phyloP scores from a whole-genome alignment of 2,113 vertebrate species.

The Odobenus rosmarus region DNA sequence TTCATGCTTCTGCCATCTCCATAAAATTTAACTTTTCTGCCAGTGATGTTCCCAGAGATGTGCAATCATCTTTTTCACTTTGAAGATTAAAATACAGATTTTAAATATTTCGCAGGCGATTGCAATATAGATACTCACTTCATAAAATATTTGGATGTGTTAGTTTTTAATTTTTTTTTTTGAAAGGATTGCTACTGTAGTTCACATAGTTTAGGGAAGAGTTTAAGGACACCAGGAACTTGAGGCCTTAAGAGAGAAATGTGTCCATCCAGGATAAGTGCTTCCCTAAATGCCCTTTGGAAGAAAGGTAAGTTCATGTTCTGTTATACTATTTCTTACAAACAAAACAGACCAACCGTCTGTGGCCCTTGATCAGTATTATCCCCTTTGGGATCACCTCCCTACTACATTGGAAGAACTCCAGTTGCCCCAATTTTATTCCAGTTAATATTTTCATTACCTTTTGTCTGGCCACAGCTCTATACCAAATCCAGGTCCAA shows the following conservation, averaged over 20 bases:
- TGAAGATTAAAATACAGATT: not conserved
- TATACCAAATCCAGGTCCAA: not conserved
- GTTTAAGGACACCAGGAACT: not conserved
- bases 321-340: not conserved
- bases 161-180: not conserved
- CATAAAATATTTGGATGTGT: not conserved
- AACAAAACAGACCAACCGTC: not conserved
- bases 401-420: too few species aligned
- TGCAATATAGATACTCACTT: not conserved
- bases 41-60: not conserved
- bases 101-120: not conserved
- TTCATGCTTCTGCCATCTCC: not conserved
- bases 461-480: not conserved
- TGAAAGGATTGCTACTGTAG: not conserved
- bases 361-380: accelerated
- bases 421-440: too few species aligned
- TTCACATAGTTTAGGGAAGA: not conserved
- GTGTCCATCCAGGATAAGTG: not conserved
- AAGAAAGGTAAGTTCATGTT: not conserved
- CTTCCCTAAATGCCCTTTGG: not conserved
- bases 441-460: not conserved
- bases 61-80: not conserved
- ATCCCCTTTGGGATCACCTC: not conserved
- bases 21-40: not conserved
- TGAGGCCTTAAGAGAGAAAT: not conserved